These are phyloP conservation scores for Egretta garzetta DNA, from an alignment of 2,113 vertebrate species.

Conservation along the genomic window DNA sequence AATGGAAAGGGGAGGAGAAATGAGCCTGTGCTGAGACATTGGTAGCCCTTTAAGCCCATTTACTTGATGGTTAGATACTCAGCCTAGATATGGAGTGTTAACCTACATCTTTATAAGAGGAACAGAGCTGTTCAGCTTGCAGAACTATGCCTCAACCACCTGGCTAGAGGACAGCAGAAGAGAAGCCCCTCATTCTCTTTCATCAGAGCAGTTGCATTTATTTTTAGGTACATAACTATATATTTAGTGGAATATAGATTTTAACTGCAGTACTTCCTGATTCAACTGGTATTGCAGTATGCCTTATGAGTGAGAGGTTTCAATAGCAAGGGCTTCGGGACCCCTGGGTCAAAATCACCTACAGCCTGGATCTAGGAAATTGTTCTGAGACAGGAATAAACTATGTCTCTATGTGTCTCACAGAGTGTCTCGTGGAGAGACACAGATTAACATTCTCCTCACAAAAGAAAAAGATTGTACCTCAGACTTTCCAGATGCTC, in stretches of 20 bases:
- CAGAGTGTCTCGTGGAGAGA: neutral
- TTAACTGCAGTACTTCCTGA: neutral
- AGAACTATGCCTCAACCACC: neutral
- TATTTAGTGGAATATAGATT: neutral
- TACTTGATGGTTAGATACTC: neutral
- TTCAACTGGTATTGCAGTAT: neutral
- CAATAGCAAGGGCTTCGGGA: neutral
- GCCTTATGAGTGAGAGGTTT: neutral
- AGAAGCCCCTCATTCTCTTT: neutral
- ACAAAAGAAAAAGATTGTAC: neutral
- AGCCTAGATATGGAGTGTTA: neutral
- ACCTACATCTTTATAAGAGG: too few species aligned
- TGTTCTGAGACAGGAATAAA: neutral
- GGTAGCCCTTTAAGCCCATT: neutral
- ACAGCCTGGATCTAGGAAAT: neutral
- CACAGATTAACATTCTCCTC: neutral
- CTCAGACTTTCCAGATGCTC: neutral
- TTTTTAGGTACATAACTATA: neutral
- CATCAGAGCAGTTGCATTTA: neutral
- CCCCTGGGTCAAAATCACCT: neutral
- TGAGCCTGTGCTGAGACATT: neutral
- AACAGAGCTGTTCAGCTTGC: neutral
- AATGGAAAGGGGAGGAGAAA: neutral
- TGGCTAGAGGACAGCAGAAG: neutral
- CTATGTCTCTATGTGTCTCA: neutral